Conservation (phyloP, 2,888 invertebrate genomes). For the Andrena dorsata region DNA sequence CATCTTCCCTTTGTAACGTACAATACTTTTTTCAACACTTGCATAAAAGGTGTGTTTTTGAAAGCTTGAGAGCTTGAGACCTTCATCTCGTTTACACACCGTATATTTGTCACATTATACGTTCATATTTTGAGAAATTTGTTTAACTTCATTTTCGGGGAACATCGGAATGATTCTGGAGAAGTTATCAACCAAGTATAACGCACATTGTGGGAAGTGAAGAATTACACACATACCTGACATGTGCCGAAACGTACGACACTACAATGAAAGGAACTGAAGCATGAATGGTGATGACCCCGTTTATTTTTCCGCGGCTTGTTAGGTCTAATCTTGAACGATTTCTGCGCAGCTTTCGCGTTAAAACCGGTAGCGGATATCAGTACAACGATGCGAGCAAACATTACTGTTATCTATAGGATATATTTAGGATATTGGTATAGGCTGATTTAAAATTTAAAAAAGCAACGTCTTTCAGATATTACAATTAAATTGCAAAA, state of each 20-base stretch:
- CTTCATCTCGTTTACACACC: too few relatives aligned
- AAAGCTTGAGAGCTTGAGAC: too few relatives aligned
- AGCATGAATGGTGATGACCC: slow-evolving; percentile 9
- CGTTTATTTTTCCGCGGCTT: neutral
- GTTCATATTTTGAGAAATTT: too few relatives aligned
- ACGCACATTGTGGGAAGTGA: too few relatives aligned
- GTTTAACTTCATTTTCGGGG: too few relatives aligned
- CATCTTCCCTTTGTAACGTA: too few relatives aligned
- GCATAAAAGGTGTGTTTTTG: too few relatives aligned
- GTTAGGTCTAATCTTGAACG: slow-evolving; percentile 7
- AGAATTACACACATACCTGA: neutral
- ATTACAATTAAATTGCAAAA: neutral
- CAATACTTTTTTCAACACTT: too few relatives aligned
- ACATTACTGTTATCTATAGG: neutral
- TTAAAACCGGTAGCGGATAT: neutral
- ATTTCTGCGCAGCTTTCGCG: neutral
- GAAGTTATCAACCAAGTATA: too few relatives aligned
- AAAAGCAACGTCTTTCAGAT: too few relatives aligned
- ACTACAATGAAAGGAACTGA: neutral
- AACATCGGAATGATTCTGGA: too few relatives aligned
- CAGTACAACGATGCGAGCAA: neutral
- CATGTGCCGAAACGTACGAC: neutral
- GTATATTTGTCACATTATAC: too few relatives aligned
- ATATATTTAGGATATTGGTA: neutral
- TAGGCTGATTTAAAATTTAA: neutral